Conservation (phyloP, 2,888 invertebrate species). For the Leptopilina myrica region DNA sequence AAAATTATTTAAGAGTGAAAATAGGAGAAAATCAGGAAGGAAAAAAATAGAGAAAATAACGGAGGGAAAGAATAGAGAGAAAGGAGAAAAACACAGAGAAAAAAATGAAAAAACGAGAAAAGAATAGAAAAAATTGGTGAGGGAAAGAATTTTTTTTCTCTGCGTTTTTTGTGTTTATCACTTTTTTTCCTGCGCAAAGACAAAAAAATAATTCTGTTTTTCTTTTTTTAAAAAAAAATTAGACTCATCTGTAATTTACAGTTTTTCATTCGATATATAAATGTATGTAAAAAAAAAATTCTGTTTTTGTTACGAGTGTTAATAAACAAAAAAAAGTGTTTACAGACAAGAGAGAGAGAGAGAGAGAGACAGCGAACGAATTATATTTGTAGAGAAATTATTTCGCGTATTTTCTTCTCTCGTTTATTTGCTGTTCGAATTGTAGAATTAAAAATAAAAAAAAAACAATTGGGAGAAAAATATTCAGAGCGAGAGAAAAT, state of each 20-base stretch:
- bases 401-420: slow-evolving; percentile 16
- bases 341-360: no score
- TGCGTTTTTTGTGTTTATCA: background rate
- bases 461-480: background rate
- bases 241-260: slow-evolving; percentile 50
- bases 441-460: no score
- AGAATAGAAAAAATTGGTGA: slow-evolving; percentile 50
- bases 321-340: background rate
- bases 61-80: no score
- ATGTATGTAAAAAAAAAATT: slow-evolving; percentile 36
- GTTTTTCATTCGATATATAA: background rate
- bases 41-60: no score
- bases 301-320: slow-evolving; percentile 29
- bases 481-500: background rate
- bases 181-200: slow-evolving; percentile 52
- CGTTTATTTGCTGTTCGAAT: slow-evolving; percentile 23
- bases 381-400: slow-evolving; percentile 24
- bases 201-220: slow-evolving; percentile 66
- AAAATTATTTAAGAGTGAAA: slow-evolving; percentile 19
- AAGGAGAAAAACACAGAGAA: background rate
- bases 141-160: slow-evolving; percentile 46
- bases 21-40: slow-evolving; percentile 41
- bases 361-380: background rate
- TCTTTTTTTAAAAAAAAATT: slow-evolving; percentile 38
- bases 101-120: background rate